Percentiles rank a stretch among this genome's conserved stretches.
Conservation (phyloP, 2,113 vertebrate genomes). For the Cyrtonyx montezumae region DNA sequence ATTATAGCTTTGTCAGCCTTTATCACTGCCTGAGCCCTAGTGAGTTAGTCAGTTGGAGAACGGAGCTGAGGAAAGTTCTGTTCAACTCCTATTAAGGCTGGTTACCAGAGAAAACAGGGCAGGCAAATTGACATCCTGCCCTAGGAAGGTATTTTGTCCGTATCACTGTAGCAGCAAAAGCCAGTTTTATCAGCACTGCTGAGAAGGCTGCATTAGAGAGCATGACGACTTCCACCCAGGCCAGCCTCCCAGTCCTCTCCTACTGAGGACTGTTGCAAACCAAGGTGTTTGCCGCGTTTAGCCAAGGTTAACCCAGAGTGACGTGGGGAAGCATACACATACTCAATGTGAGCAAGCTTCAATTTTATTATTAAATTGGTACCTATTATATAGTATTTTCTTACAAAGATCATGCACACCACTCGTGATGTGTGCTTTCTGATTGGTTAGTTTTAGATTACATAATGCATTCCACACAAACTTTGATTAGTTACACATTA, state of each 20-base stretch:
- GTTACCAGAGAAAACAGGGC: neutral
- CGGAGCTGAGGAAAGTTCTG: neutral
- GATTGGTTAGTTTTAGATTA: no score
- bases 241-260: neutral
- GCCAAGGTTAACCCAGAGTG: no score
- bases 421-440: no score
- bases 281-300: no score
- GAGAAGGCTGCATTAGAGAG: neutral
- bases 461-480: no score
- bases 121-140: neutral
- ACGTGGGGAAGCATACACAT: no score
- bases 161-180: neutral
- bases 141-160: neutral
- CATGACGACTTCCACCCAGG: neutral
- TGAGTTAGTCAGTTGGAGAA: neutral
- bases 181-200: neutral
- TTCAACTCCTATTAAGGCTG: neutral
- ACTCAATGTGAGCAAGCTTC: no score
- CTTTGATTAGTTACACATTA: no score
- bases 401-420: no score
- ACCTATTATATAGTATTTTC: no score
- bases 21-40: fast-evolving
- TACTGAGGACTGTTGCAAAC: no score
- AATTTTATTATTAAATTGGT: no score
- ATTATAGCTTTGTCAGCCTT: neutral